phyloP scores from a whole-genome alignment of 2,888 invertebrate species.

The Spisula subtruncata region DNA sequence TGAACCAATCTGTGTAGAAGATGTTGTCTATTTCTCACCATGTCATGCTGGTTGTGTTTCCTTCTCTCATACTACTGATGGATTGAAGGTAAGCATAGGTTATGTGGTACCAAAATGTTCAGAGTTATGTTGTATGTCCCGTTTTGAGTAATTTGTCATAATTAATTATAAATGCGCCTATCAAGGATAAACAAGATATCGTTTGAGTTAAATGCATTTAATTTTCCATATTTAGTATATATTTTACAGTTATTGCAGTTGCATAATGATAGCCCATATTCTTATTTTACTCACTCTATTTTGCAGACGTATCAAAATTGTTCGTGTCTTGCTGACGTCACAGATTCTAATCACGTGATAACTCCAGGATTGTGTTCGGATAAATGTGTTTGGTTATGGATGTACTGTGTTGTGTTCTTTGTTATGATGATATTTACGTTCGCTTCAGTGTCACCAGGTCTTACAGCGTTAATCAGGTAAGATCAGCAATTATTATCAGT shows the following conservation, averaged over 20 bases:
- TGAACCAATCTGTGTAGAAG: constrained; percentile 90
- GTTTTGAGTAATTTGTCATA: neutral
- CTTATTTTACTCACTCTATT: neutral
- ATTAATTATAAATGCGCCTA: too few species aligned
- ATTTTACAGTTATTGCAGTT: too few species aligned
- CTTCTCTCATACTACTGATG: too few species aligned
- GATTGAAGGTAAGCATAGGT: too few species aligned
- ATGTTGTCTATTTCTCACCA: constrained; percentile 90
- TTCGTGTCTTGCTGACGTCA: constrained; percentile 47
- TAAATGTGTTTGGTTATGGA: constrained; percentile 72
- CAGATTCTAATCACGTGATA: neutral
- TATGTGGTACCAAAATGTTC: neutral
- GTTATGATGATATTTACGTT: constrained; percentile 76
- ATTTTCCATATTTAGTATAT: too few species aligned
- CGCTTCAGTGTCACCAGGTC: constrained; percentile 73
- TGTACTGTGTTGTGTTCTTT: constrained; percentile 71
- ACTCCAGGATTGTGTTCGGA: constrained; percentile 69
- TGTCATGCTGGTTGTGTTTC: constrained; percentile 51
- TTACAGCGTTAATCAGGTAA: constrained; percentile 74
- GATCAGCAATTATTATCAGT: neutral
- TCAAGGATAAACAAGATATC: too few species aligned
- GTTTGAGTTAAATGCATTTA: too few species aligned
- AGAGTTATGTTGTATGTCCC: too few species aligned
- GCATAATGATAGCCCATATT: too few species aligned
- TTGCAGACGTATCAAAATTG: constrained; percentile 56